Evolutionary conservation across 30 jellyfish, hydroid and myxozoan genomes (phyloP).

Genomic region (Hydractinia symbiolongicarpus): DNA sequence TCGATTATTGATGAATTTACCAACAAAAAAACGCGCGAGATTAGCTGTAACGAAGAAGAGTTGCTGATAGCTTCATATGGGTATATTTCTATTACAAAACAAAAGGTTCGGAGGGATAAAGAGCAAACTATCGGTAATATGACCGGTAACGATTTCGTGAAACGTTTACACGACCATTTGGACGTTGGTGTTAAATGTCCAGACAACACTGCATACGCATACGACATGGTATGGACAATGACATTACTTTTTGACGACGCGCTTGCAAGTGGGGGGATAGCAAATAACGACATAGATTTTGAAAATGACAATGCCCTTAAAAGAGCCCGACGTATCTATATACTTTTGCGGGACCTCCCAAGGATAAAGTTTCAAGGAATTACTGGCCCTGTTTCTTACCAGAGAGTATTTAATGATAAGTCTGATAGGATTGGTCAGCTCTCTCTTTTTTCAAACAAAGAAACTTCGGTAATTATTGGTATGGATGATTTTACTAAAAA

Average conservation of each 20-base stretch:
- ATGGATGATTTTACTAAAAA: not conserved
- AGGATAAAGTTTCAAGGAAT: constrained; percentile 12
- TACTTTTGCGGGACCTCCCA: not conserved
- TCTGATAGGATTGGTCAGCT: constrained; percentile 18
- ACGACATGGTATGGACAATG: constrained; percentile 31
- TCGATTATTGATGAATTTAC: not conserved
- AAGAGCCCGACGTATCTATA: not conserved
- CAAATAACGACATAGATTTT: not conserved
- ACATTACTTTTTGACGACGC: not conserved
- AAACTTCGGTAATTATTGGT: not conserved
- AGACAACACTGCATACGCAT: constrained; percentile 31
- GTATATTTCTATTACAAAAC: constrained; percentile 24
- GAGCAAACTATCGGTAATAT: constrained; percentile 9
- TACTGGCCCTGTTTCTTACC: constrained; percentile 14
- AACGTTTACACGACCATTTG: constrained; percentile 7
- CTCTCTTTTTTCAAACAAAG: not conserved
- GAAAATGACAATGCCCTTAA: not conserved
- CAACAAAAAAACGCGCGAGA: constrained; percentile 7
- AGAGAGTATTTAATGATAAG: not conserved
- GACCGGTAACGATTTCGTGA: constrained; percentile 7
- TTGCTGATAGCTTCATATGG: constrained; percentile 29
- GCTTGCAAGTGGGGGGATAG: not conserved
- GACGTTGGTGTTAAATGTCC: constrained; percentile 24
- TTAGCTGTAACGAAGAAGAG: constrained; percentile 24
- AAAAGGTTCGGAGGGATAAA: constrained; percentile 24